Conservation (phyloP, 1,140 invertebrate genomes). For the Trichogramma pretiosum region DNA sequence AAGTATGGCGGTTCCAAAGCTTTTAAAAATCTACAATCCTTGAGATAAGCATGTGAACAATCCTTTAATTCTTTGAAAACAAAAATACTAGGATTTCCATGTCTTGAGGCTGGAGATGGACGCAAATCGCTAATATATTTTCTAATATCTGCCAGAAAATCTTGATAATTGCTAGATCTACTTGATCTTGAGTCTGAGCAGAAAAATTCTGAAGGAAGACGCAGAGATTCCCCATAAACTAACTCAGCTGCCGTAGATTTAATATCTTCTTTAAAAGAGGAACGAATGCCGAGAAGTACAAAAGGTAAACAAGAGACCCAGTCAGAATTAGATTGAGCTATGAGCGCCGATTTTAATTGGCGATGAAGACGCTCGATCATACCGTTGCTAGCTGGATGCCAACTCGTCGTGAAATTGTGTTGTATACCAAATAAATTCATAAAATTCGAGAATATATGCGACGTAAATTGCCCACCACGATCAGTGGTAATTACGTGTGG, state of each 20-base stretch:
- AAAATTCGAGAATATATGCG: conserved; percentile 24
- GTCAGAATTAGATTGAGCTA: conserved; percentile 2
- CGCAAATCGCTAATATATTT: conserved; percentile 6
- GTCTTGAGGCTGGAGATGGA: no score
- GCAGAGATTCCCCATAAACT: conserved; percentile 33
- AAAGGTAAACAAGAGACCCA: conserved; percentile 29
- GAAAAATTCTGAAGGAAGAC: conserved; percentile 36
- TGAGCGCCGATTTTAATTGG: conserved; percentile 12
- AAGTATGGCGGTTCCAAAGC: not conserved
- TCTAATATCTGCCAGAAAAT: conserved; percentile 1
- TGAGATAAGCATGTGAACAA: not conserved
- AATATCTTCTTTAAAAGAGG: conserved; percentile 25
- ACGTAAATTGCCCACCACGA: conserved; percentile 26
- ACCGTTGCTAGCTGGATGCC: conserved; percentile 25
- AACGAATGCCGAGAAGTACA: conserved; percentile 31
- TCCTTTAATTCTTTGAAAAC: no score
- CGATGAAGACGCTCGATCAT: conserved; percentile 15
- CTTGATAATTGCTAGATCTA: no score
- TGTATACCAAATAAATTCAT: conserved; percentile 21
- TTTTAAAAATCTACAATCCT: no score
- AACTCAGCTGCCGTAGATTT: conserved; percentile 28
- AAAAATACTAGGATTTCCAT: no score
- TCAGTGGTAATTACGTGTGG: conserved; percentile 28
- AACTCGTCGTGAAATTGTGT: conserved; percentile 25
- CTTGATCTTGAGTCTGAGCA: not conserved